Conservation (phyloP, 1,140 invertebrate genomes). For the Dufourea novaeangliae region DNA sequence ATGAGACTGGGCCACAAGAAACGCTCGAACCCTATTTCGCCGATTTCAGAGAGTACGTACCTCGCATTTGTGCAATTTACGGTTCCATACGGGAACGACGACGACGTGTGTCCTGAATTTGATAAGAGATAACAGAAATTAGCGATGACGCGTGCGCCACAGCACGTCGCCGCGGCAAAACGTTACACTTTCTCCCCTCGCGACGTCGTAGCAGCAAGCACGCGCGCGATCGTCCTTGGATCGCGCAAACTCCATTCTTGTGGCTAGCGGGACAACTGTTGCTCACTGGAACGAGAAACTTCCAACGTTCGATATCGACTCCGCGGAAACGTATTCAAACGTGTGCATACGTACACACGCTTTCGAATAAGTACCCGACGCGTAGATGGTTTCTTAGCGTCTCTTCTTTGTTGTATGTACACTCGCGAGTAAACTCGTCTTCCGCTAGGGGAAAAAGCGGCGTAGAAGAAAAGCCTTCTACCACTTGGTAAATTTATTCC, state of each 20-base stretch:
- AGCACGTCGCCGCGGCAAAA: slow-evolving; percentile 9
- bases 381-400: neutral
- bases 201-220: too few species aligned
- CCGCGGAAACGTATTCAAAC: neutral
- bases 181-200: slow-evolving; percentile 57
- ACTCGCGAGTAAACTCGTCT: too few species aligned
- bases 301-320: neutral
- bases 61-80: too few species aligned
- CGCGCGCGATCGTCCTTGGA: slow-evolving; percentile 57
- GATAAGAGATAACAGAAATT: slow-evolving; percentile 51
- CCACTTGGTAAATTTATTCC: too few species aligned
- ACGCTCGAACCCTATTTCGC: too few species aligned
- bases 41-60: too few species aligned
- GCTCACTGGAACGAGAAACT: slow-evolving; percentile 5
- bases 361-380: neutral
- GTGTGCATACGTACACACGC: neutral
- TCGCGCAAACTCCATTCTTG: neutral
- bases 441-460: too few species aligned
- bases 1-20: too few species aligned
- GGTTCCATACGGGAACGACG: neutral
- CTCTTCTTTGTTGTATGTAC: neutral
- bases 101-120: slow-evolving; percentile 44
- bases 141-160: slow-evolving; percentile 30
- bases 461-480: too few species aligned
- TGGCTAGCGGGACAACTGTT: neutral